phyloP scores from a whole-genome alignment of 2,113 vertebrate species.

The Piaya cayana region DNA sequence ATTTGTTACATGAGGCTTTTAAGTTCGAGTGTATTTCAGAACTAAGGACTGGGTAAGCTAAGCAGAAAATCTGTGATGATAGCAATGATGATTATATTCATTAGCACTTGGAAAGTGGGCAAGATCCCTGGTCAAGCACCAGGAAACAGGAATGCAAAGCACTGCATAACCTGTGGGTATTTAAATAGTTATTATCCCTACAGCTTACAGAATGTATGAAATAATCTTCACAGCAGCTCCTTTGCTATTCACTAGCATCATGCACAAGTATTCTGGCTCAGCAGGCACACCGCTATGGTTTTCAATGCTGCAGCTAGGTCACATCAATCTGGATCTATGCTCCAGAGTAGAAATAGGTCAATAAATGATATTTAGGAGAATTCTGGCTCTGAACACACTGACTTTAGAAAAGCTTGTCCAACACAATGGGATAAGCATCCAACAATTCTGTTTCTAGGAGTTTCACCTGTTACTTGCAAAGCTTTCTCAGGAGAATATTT shows the following conservation, averaged over 20 bases:
- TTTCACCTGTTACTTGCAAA: background rate
- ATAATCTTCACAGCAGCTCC: background rate
- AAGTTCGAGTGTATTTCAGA: background rate
- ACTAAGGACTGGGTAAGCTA: background rate
- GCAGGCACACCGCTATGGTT: accelerated
- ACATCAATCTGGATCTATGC: background rate
- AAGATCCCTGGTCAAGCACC: background rate
- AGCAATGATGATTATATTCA: background rate
- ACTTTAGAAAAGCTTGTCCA: background rate
- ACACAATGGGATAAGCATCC: background rate
- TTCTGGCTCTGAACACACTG: background rate
- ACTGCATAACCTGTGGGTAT: background rate
- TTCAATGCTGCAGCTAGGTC: background rate
- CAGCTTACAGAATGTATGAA: background rate
- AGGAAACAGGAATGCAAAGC: background rate
- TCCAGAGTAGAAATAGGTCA: background rate
- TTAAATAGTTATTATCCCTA: background rate
- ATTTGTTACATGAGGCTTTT: accelerated
- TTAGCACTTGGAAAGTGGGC: background rate
- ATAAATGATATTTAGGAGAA: background rate
- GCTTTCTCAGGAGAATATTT: background rate
- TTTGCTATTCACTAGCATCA: background rate
- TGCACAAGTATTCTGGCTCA: background rate
- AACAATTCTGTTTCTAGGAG: background rate
- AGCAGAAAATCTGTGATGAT: background rate